Conservation (phyloP, 2,113 vertebrate genomes). For the Prionailurus viverrinus region DNA sequence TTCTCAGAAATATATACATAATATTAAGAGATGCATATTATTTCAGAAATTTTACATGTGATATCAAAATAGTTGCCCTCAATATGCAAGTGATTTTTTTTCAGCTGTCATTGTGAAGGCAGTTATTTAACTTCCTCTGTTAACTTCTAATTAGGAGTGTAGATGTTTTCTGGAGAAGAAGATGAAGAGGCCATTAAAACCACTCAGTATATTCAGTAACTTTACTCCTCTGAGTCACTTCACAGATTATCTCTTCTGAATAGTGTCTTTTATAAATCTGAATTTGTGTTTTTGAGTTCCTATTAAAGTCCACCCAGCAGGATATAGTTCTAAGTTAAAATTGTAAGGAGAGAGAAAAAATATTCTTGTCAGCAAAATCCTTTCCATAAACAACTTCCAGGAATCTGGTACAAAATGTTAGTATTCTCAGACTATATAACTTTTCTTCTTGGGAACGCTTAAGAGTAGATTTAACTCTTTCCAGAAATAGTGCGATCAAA, state of each 20-base stretch:
- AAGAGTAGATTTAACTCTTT: constrained; percentile 13
- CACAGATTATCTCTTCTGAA: background rate
- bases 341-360: background rate
- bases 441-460: background rate
- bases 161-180: constrained; percentile 18
- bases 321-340: background rate
- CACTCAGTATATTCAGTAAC: background rate
- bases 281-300: constrained; percentile 39
- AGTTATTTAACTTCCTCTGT: background rate
- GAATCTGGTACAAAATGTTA: background rate
- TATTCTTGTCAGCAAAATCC: constrained; percentile 5
- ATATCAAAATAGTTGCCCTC: background rate
- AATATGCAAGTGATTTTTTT: background rate
- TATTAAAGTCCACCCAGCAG: constrained; percentile 27
- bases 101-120: background rate
- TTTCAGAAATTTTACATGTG: background rate
- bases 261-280: background rate
- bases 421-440: background rate
- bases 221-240: constrained; percentile 28
- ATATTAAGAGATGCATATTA: background rate
- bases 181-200: background rate
- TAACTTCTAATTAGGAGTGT: background rate
- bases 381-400: constrained; percentile 59
- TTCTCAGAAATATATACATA: background rate
- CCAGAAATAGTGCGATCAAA: background rate